Percentiles rank a stretch among this genome's conserved stretches.
Evolutionary conservation across 2,797 vertebrate species (phyloP).

Genomic region (Aplochiton taeniatus): DNA sequence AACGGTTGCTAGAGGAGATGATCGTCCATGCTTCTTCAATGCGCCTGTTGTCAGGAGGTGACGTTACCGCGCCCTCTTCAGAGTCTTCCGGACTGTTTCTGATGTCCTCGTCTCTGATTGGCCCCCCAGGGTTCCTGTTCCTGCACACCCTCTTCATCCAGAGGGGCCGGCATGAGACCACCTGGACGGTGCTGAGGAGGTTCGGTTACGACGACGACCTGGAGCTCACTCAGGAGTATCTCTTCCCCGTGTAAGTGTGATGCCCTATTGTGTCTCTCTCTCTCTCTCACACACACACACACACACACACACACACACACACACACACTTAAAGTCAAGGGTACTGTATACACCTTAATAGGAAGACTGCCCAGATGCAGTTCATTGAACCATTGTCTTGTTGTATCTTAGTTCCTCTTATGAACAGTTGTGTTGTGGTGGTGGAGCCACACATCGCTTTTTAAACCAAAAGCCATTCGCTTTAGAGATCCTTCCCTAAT

Average conservation of each 20-base stretch:
- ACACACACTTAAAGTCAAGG: background rate
- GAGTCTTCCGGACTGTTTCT: background rate
- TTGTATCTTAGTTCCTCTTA: no score
- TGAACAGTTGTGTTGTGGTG: no score
- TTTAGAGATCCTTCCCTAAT: no score
- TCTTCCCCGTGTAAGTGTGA: conserved; percentile 88
- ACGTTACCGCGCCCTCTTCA: background rate
- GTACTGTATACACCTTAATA: no score
- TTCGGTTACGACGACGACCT: conserved; percentile 97
- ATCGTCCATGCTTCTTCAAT: no score
- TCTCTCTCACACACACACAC: background rate
- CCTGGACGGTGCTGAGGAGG: conserved; percentile 94
- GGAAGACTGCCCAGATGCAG: no score
- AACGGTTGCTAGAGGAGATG: no score
- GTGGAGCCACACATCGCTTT: no score
- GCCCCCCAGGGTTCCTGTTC: conserved; percentile 90
- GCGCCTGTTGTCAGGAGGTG: background rate
- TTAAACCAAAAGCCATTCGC: no score
- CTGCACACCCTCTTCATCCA: conserved; percentile 98
- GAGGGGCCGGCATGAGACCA: conserved; percentile 96
- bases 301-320: background rate
- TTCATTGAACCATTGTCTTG: no score
- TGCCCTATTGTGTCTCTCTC: background rate
- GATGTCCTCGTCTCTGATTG: background rate
- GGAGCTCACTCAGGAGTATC: conserved; percentile 94